phyloP scores from a whole-genome alignment of 2,113 vertebrate species.

The Rhagologus leucostigma region DNA sequence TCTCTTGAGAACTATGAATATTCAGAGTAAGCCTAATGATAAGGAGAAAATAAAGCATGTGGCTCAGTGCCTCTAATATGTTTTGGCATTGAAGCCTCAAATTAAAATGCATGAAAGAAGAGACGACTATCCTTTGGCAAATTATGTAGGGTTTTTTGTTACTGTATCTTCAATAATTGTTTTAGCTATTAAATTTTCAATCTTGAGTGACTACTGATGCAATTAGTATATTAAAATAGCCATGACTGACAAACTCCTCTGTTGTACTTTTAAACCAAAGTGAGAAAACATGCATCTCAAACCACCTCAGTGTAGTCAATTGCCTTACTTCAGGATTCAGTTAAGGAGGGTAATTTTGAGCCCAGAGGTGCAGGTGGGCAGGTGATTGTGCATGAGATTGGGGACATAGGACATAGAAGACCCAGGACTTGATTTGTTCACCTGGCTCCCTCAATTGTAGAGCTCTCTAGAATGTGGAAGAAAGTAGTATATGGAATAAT shows the following conservation, averaged over 20 bases:
- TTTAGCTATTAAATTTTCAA: not conserved
- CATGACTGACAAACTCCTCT: not conserved
- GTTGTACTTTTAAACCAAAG: not conserved
- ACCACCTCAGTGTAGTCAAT: not conserved
- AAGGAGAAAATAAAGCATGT: conserved; percentile 18
- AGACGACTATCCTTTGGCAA: not conserved
- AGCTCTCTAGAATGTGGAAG: not conserved
- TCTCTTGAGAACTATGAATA: conserved; percentile 1
- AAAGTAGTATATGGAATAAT: not conserved
- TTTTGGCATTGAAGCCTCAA: not conserved
- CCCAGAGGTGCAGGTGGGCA: not conserved
- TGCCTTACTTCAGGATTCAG: not conserved
- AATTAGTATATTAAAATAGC: not conserved
- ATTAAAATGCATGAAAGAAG: not conserved
- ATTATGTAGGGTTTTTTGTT: not conserved
- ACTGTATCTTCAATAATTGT: not conserved
- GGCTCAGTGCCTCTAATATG: not conserved
- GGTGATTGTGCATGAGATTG: not conserved
- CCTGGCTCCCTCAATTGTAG: not conserved
- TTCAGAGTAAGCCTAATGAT: not conserved
- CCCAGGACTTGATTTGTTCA: not conserved
- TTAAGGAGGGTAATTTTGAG: not conserved
- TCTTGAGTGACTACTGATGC: not conserved
- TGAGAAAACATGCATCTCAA: not conserved
- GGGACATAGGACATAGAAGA: not conserved